Evolutionary conservation across 1,140 invertebrate species (phyloP).

Genomic region (Gerris buenoi): DNA sequence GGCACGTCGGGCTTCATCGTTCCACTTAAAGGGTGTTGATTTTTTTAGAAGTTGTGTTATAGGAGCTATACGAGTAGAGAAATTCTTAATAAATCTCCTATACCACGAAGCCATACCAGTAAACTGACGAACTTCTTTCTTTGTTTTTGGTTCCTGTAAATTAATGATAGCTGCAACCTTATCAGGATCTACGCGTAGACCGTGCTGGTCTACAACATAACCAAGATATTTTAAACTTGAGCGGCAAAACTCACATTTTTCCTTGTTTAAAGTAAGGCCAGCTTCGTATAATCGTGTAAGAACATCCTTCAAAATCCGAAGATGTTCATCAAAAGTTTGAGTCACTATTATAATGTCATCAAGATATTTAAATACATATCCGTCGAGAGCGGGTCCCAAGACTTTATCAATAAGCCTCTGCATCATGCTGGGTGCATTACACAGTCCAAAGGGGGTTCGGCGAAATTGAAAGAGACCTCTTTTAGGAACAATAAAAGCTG

Average conservation of each 20-base stretch:
- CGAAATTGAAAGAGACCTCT: too few species aligned
- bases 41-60: slow-evolving; percentile 24
- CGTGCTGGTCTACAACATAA: slow-evolving; percentile 23
- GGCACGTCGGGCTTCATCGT: background rate
- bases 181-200: slow-evolving; percentile 27
- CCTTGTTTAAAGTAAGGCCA: slow-evolving; percentile 23
- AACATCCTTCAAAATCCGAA: slow-evolving; percentile 18
- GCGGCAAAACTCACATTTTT: slow-evolving; percentile 27
- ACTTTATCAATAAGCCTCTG: too few species aligned
- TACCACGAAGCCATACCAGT: slow-evolving; percentile 27
- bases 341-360: slow-evolving; percentile 20
- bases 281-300: slow-evolving; percentile 19
- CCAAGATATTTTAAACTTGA: slow-evolving; percentile 27
- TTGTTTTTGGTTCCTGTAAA: slow-evolving; percentile 23
- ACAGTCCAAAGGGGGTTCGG: too few species aligned
- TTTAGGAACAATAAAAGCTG: too few species aligned
- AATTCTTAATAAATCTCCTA: slow-evolving; percentile 26
- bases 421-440: too few species aligned
- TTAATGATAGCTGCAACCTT: slow-evolving; percentile 25
- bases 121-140: too few species aligned
- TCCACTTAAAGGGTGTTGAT: slow-evolving; percentile 17
- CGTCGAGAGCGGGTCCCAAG: too few species aligned
- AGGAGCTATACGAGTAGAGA: too few species aligned
- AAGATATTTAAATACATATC: too few species aligned
- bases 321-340: slow-evolving; percentile 21